These are phyloP conservation scores for Drosophila rufa DNA, from an alignment of 1,140 invertebrate species.

Conservation along the genomic window DNA sequence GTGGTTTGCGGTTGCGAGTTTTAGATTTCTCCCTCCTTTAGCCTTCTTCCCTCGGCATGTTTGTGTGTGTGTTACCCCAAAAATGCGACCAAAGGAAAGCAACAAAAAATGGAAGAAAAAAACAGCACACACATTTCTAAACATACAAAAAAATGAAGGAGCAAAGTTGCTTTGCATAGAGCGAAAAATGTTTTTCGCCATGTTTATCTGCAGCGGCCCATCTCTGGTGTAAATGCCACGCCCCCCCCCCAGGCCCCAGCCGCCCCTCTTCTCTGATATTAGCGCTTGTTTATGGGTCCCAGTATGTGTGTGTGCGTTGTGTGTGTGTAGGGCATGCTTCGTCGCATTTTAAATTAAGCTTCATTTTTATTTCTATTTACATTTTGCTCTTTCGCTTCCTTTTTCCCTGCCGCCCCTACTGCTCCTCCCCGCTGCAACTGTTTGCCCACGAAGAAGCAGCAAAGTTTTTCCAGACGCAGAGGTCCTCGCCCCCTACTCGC, in stretches of 20 bases:
- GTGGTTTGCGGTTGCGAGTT: slow-evolving; percentile 67
- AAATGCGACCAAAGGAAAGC: slow-evolving; percentile 57
- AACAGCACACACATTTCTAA: slow-evolving; percentile 62
- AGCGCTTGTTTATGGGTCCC: slow-evolving; percentile 64
- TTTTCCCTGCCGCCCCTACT: background rate
- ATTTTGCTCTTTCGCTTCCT: slow-evolving; percentile 60
- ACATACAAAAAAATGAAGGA: slow-evolving; percentile 27
- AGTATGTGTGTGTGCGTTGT: slow-evolving; percentile 25
- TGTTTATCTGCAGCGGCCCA: slow-evolving; percentile 75
- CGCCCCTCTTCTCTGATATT: slow-evolving; percentile 50
- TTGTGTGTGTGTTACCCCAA: slow-evolving; percentile 59
- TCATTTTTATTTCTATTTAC: slow-evolving; percentile 83
- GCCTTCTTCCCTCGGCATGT: slow-evolving; percentile 27
- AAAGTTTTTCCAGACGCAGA: slow-evolving; percentile 54
- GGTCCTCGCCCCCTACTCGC: slow-evolving; percentile 8
- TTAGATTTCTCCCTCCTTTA: slow-evolving; percentile 63
- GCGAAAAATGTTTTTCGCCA: slow-evolving; percentile 66
- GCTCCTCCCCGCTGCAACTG: slow-evolving; percentile 53
- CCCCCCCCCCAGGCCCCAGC: background rate
- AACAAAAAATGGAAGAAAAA: slow-evolving; percentile 16
- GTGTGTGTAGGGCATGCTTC: slow-evolving; percentile 64
- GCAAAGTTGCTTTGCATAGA: slow-evolving; percentile 70
- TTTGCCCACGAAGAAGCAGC: slow-evolving; percentile 45
- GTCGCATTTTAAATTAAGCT: slow-evolving; percentile 84
- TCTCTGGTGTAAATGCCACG: slow-evolving; percentile 36